phyloP scores from a whole-genome alignment of 2,113 vertebrate genomes.

The Pterocles gutturalis region DNA sequence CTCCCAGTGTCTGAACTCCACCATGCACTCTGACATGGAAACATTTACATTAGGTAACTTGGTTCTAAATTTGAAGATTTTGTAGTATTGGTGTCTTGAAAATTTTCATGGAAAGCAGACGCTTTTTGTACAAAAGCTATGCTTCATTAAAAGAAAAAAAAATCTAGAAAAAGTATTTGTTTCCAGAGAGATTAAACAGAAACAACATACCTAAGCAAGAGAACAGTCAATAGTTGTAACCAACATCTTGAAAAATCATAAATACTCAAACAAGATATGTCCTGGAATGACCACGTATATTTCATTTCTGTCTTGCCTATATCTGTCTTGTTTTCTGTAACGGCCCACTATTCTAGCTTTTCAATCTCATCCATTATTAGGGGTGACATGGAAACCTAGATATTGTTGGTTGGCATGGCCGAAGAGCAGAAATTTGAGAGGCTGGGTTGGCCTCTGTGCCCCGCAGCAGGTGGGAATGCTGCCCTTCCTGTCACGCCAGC shows the following conservation, averaged over 20 bases:
- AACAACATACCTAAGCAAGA: background rate
- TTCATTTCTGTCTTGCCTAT: background rate
- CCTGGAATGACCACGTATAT: background rate
- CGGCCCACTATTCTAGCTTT: background rate
- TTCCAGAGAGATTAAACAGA: background rate
- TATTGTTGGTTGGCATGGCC: accelerated
- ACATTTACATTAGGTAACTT: background rate
- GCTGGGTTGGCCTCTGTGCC: accelerated
- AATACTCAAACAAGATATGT: background rate
- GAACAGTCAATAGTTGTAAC: background rate
- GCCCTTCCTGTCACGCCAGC: background rate
- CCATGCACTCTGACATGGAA: background rate
- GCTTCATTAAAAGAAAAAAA: background rate
- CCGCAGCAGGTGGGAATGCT: accelerated
- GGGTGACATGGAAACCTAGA: background rate
- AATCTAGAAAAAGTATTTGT: background rate
- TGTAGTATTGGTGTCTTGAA: background rate
- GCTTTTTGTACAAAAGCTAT: background rate
- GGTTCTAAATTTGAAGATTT: background rate
- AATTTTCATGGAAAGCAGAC: background rate
- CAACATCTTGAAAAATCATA: background rate
- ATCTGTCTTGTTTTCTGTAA: background rate
- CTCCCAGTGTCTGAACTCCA: background rate
- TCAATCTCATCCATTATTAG: background rate
- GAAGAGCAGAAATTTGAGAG: background rate